A percentile compares a stretch with the other conserved stretches of the same genome.
Conservation (phyloP, 23 tunicate genomes). For the Ciona savignyi region DNA sequence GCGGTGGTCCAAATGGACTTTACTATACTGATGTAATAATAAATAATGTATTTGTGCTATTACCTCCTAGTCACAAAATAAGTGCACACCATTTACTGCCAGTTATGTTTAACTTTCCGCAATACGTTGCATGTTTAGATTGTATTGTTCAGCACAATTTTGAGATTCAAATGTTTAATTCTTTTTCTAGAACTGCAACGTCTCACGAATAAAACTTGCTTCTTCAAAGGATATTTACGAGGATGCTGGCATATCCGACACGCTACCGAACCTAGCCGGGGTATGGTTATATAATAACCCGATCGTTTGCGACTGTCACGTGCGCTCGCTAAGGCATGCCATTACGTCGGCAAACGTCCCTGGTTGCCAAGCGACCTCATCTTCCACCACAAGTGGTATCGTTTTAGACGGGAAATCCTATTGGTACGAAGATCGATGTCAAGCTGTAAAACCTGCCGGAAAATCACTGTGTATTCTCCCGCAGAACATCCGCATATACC, state of each 20-base stretch:
- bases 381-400: neutral
- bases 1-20: neutral
- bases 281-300: constrained; percentile 66
- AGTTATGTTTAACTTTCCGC: neutral
- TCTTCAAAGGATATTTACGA: constrained; percentile 6
- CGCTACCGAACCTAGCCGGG: constrained; percentile 26
- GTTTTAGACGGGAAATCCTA: neutral
- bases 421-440: neutral
- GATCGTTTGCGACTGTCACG: constrained; percentile 46
- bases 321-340: constrained; percentile 15
- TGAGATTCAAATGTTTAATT: neutral
- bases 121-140: too few species aligned
- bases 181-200: constrained; percentile 47
- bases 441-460: neutral
- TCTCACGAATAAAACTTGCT: constrained; percentile 25
- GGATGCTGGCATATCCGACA: constrained; percentile 15
- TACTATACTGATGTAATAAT: neutral
- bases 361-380: neutral
- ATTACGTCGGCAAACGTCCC: neutral
- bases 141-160: too few species aligned
- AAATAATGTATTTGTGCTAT: neutral
- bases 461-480: constrained; percentile 5
- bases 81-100: too few species aligned
- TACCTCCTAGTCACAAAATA: too few species aligned
- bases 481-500: neutral